Evolutionary conservation across 2,888 invertebrate genomes (phyloP), one percentile per base, ranked within the genome.

Genomic region (Drosophila kambysellisi): DNA sequence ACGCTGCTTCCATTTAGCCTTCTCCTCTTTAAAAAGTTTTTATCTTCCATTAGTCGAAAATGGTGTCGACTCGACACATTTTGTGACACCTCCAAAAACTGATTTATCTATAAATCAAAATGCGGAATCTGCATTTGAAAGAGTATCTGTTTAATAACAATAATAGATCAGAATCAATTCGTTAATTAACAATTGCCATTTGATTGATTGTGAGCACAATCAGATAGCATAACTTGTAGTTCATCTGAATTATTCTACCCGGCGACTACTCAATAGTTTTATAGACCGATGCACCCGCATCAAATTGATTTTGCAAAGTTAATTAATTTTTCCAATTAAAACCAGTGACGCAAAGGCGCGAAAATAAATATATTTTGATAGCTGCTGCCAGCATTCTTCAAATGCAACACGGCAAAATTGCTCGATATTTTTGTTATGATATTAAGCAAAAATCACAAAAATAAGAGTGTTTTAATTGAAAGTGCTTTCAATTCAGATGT

Each of bases 281-380:
- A 53, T 46, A 50, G 41, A 8, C 50, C 8, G 12, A 17, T 29
- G 35, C 37, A 29, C 30, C 11, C 17, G 15, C 30, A 25, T 30
- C 43, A 71, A 53, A 64, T 58, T 46, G n/a, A 12, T 57, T 69
- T 63, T 35, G 30, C 52, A 63, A 73, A 63, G 35, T 63, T 75
- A 70, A 77, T 77, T 75, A 54, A 68, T 72, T 74, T 61, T 58
- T 33, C n/a, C 51, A 51, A 56, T 67, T 43, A 61, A 37, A 50
- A 50, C 30, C 41, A 69, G 59, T 56, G 61, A 81, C 25, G 43
- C 68, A 50, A 52, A 41, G 41, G 33, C 54, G 37, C 7, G 4
- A 37, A 0, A 62, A 32, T 39, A 9, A 9, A 61, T 39, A 30
- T 30, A 20, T 9, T 32, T 39, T 15, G 4, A 4, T n/a, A 8